Conservation (phyloP, 2,888 invertebrate genomes). For the Acronicta psi region DNA sequence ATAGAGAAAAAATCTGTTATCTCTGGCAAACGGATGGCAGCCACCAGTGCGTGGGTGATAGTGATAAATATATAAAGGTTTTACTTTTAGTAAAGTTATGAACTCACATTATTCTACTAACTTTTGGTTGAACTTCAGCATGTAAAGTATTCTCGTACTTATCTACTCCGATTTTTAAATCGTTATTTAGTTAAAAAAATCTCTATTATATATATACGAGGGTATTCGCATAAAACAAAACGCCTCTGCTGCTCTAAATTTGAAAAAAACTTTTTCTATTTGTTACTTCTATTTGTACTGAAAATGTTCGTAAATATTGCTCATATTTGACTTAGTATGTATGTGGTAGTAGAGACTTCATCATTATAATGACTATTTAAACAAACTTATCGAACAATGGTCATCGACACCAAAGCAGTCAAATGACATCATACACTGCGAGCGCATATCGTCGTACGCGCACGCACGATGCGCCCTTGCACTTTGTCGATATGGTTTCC, state of each 20-base stretch:
- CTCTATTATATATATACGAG: too few species aligned
- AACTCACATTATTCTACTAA: slow-evolving; percentile 13
- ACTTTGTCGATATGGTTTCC: slow-evolving; percentile 73
- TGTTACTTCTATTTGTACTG: too few species aligned
- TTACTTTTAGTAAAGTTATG: slow-evolving; percentile 25
- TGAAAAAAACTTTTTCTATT: too few species aligned
- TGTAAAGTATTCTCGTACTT: too few species aligned
- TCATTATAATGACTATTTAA: slow-evolving; percentile 24
- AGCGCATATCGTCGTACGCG: slow-evolving; percentile 34
- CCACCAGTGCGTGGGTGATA: slow-evolving; percentile 30
- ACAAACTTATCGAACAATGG: slow-evolving; percentile 42
- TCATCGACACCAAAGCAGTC: slow-evolving; percentile 49
- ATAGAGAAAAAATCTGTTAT: slow-evolving; percentile 45
- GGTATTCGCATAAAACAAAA: too few species aligned
- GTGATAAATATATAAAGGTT: slow-evolving; percentile 12
- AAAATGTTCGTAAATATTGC: too few species aligned
- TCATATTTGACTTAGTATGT: too few species aligned
- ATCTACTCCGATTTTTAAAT: too few species aligned
- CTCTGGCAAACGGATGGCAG: slow-evolving; percentile 45
- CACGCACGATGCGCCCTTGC: slow-evolving; percentile 74
- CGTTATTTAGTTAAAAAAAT: too few species aligned
- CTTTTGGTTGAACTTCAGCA: too few species aligned
- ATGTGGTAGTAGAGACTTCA: too few species aligned
- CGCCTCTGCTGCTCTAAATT: too few species aligned
- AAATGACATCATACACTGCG: slow-evolving; percentile 54